Percentiles rank a stretch among this genome's conserved stretches.
These are phyloP conservation scores for Poeciliopsis prolifica DNA, from an alignment of 2,113 vertebrate genomes.

Conservation along the genomic window DNA sequence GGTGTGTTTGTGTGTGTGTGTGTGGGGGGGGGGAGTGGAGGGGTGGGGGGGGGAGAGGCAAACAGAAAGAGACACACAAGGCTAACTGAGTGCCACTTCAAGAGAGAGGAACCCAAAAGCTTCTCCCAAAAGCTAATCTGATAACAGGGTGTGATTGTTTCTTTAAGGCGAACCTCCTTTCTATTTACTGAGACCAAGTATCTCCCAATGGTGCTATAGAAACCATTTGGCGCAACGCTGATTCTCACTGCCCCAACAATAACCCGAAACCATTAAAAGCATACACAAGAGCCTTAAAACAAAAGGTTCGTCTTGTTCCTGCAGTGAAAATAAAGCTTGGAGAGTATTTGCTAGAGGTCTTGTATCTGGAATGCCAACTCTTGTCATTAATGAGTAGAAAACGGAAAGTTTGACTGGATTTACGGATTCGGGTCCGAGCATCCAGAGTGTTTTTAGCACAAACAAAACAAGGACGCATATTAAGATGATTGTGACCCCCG, in stretches of 20 bases:
- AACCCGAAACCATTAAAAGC: not conserved
- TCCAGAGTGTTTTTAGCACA: constrained; percentile 14
- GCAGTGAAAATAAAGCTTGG: constrained; percentile 10
- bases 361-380: constrained; percentile 36
- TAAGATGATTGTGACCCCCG: not conserved
- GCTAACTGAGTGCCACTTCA: constrained; percentile 42
- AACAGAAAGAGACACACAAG: not conserved
- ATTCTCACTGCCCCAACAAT: not conserved
- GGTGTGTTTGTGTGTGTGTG: too few relatives aligned
- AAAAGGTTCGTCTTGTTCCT: constrained; percentile 35
- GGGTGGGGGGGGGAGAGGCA: too few relatives aligned
- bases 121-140: constrained; percentile 61
- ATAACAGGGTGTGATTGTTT: constrained; percentile 68
- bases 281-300: constrained; percentile 31
- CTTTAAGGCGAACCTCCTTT: constrained; percentile 39
- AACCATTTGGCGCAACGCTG: constrained; percentile 30
- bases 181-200: constrained; percentile 51
- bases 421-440: not conserved
- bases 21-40: too few relatives aligned
- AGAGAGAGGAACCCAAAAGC: constrained; percentile 41
- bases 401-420: constrained; percentile 15
- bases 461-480: not conserved
- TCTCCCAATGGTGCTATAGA: constrained; percentile 42
- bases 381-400: constrained; percentile 65
- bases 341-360: not conserved